Base-by-base conservation (phyloP, 92 coral and sea anemone genomes). In the Phymanthus crucifer region DNA sequence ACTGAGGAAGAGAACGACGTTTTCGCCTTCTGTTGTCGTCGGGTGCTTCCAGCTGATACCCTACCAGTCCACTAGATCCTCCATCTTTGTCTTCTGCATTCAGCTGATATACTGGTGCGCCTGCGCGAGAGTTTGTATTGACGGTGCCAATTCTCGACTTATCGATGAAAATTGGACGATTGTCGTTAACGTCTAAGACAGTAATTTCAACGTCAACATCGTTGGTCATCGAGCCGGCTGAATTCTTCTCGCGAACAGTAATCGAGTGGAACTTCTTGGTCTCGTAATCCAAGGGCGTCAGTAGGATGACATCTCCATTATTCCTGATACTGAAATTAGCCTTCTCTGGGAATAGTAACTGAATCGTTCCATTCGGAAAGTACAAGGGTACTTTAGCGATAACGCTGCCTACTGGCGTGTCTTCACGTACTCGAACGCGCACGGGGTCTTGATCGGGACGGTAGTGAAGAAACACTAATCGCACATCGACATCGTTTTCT, bases 181-280 rank as follows among this genome's bases (percentile, higher is more conserved):
- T 95, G 61, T 95, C 98, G 45, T 95, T 95, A 34, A 90, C 90
- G 76, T 95, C 98, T n/a, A 91, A 52, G 43, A 95, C 97, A 70
- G 89, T 88, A 40, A 95, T 87, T 46, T 90, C 94, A 37, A 95
- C 90, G 50, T 88, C 93, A 29, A 84, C 85, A 66, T 89, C 90
- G 57, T 87, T 90, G 8, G 91, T 90, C 18, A 90, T 87, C 17
- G 21, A 19, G 18, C 66, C 76, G 0, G 86, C 79, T 29, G 84
- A 58, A 2, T 80, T 33, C 31, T 89, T 66, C 70, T 95, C 98
- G 32, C 91, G 91, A 2, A 90, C 82, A 2, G 97, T 95, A 26
- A 95, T 83, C 38, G 86, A 82, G 87, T 86, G 94, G 83, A 93
- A 89, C 40, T 87, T 71, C 23, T 89, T 69, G 61, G 66, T 83